phyloP scores from a whole-genome alignment of 2,888 invertebrate genomes.

The Drosophila affinis region DNA sequence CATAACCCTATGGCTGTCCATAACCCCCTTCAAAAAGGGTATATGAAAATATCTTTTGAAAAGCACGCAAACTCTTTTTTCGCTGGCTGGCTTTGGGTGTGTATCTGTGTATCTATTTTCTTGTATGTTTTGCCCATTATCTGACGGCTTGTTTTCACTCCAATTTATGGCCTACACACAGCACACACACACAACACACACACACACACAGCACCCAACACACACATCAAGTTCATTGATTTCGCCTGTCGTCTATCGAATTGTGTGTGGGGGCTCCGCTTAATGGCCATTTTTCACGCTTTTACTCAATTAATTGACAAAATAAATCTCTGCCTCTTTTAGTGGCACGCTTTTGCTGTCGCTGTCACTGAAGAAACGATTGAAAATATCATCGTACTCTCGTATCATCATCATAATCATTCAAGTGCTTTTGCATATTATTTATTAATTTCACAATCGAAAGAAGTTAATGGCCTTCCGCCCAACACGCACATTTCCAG shows the following conservation, averaged over 20 bases:
- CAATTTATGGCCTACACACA: slow-evolving; percentile 60
- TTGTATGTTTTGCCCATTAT: slow-evolving; percentile 35
- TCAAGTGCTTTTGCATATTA: slow-evolving; percentile 15
- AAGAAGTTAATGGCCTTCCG: slow-evolving; percentile 62
- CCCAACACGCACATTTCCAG: slow-evolving; percentile 62
- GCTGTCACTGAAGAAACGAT: background rate
- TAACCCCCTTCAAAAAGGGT: slow-evolving; percentile 11
- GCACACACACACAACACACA: too few species aligned
- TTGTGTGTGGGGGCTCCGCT: slow-evolving; percentile 31
- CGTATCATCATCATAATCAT: slow-evolving; percentile 14
- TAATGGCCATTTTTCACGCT: slow-evolving; percentile 69
- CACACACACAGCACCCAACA: too few species aligned
- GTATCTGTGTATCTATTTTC: slow-evolving; percentile 25
- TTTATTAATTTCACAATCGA: background rate
- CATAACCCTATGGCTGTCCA: too few species aligned
- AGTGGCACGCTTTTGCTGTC: slow-evolving; percentile 40
- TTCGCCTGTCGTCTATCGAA: slow-evolving; percentile 41
- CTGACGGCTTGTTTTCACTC: slow-evolving; percentile 65
- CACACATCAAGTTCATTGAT: slow-evolving; percentile 68
- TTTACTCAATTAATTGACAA: slow-evolving; percentile 70
- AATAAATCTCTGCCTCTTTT: slow-evolving; percentile 38
- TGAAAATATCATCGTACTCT: slow-evolving; percentile 2
- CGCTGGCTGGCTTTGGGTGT: slow-evolving; percentile 17
- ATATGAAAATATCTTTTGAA: slow-evolving; percentile 24
- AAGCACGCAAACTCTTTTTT: slow-evolving; percentile 67